Evolutionary conservation across 2,113 vertebrate species (phyloP), one percentile per base, ranked within the genome.

Genomic region (Corapipo altera): DNA sequence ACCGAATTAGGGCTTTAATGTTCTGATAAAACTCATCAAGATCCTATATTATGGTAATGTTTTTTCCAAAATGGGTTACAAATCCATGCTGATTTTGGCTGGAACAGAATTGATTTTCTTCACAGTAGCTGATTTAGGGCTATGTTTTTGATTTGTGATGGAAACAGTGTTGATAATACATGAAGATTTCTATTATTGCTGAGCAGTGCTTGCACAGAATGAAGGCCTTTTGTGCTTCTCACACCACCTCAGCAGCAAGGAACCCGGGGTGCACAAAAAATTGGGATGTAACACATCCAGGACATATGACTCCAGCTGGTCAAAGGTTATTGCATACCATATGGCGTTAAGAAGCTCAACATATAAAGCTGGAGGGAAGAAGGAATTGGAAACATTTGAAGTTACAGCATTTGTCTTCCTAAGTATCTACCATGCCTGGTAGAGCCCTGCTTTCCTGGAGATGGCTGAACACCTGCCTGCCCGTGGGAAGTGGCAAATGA

Each of bases 401-500:
- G 20, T 32, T 7, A 48, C 5, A 5, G 2, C 0, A 0, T 43
- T 76, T 84, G 21, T 55, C 17, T 76, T 76, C 26, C 12, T 26
- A 37, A 35, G 48, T 35, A 48, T 27, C 9, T 4, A 1, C 15
- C 22, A 62, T 1, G 1, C 0, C 1, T 32, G 21, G 24, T 17
- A 8, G 12, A 81, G 27, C 12, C 15, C 35, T 44, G 15, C 8
- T 48, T 21, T 54, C n/a, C 71, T 61, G 30, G 39, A 32, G 46
- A 70, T 26, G 41, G 30, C 6, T 62, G 41, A 46, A 66, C 15
- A 35, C 28, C 16, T 39, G 20, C 12, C 20, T 46, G 33, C 5
- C 0, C 0, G 18, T 39, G 44, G 20, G 19, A n/a, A 72, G 15
- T 2, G 6, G 41, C 27, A 26, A 83, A 35, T 35, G 1, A 55